Base-by-base conservation (phyloP, 2,888 invertebrate species). In the Eupeodes latifasciatus region DNA sequence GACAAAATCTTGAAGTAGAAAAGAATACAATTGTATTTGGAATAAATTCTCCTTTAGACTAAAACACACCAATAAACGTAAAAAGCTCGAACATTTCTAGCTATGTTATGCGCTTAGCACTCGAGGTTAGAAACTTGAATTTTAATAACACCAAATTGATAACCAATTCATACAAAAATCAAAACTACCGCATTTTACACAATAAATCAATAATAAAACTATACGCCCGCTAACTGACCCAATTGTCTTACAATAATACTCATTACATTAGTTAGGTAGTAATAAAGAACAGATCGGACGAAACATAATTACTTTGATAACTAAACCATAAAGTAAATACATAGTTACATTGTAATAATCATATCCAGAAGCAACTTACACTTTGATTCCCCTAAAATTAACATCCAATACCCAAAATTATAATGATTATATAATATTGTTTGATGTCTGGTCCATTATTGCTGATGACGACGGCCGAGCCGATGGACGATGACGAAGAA, bases 401-500 rank as follows among this genome's bases (percentile, higher is more conserved):
- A 72, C 83, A 75, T 83, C 72, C 79, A 83, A 79, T 86, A 79
- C 64, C 86, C 86, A 72, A 86, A 87, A 83, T 87, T 80, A 86
- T 76, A 72, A 86, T 87, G 86, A 83, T 87, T 87, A 75, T 62
- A 81, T 72, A 69, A 59, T 19, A 16, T 75, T 71, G 78, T 59
- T 34, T 75, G 55, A 72, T 83, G 78, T 59, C 44, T 75, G 55
- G 78, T 83, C 67, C 19, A 71, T 74, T 53, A 67, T 51, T 51
- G 47, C 51, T 36, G 47, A 49, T 47, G 16, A 67, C 53, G 36
- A 59, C 19, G 47, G 66, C 16, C 27, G 27, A n/a, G 27, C 27
- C 27, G 62, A 61, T 40, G 40, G 40, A 27, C 7, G 51, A 55
- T 16, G 19, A 40, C 44, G 64, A 64, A 64, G 16, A 40, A 40